These are phyloP conservation scores for Bugula neritina DNA, from an alignment of 2,888 invertebrate genomes.

Conservation along the genomic window DNA sequence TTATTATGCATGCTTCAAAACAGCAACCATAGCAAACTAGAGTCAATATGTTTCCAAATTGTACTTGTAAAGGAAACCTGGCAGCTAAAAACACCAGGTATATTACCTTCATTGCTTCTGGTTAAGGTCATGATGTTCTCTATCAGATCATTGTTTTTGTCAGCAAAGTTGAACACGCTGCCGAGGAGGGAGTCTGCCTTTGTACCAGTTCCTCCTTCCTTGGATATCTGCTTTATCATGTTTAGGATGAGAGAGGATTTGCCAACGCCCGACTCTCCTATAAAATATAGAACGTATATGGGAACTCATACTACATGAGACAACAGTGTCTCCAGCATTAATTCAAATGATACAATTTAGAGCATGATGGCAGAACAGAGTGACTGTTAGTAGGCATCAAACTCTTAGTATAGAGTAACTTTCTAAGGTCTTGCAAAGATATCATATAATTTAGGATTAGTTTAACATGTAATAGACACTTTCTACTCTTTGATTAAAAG, in stretches of 20 bases:
- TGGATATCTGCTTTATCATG: slow-evolving; percentile 42
- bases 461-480: too few relatives aligned
- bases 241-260: slow-evolving; percentile 50
- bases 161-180: slow-evolving; percentile 47
- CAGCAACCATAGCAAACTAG: background rate
- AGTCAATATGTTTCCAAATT: background rate
- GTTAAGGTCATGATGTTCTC: slow-evolving; percentile 48
- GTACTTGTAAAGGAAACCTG: background rate
- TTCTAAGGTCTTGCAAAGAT: too few relatives aligned
- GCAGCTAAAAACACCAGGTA: background rate
- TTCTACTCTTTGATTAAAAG: too few relatives aligned
- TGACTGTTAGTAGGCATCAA: too few relatives aligned
- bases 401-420: too few relatives aligned
- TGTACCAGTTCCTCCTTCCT: slow-evolving; percentile 44
- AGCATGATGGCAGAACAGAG: too few relatives aligned
- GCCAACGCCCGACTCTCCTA: slow-evolving; percentile 52
- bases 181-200: slow-evolving; percentile 46
- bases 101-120: slow-evolving; percentile 32
- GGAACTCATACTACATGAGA: too few relatives aligned
- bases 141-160: slow-evolving; percentile 44
- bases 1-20: background rate
- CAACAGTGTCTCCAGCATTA: too few relatives aligned
- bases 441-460: too few relatives aligned
- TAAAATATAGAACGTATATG: too few relatives aligned
- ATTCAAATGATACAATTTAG: too few relatives aligned